Evolutionary conservation across 2,888 invertebrate genomes (phyloP).

Genomic region (Cistogaster globosa): DNA sequence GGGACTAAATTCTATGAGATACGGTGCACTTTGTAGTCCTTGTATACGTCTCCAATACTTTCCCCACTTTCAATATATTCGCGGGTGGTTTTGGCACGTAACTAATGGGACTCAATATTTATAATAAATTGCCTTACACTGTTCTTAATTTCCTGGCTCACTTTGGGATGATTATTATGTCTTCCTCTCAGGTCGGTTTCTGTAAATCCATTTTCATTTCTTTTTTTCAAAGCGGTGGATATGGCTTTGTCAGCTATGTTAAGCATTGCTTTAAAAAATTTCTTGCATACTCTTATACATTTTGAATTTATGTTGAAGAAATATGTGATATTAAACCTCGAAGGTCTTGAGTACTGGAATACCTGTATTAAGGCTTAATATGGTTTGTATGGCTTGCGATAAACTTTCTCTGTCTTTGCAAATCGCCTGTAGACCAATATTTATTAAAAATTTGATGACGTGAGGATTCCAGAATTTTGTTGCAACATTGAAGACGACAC

Average conservation of each 20-base stretch:
- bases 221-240: conserved; percentile 49
- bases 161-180: conserved; percentile 45
- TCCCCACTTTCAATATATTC: conserved; percentile 71
- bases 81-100: conserved; percentile 66
- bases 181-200: conserved; percentile 28
- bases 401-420: conserved; percentile 21
- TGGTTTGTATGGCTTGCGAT: conserved; percentile 41
- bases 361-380: conserved; percentile 57
- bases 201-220: conserved; percentile 20
- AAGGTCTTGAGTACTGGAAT: conserved; percentile 43
- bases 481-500: conserved; percentile 7
- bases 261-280: conserved; percentile 55
- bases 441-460: conserved; percentile 37
- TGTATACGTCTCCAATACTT: conserved; percentile 68
- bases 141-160: conserved; percentile 51
- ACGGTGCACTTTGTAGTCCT: conserved; percentile 67
- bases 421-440: not conserved
- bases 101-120: conserved; percentile 72
- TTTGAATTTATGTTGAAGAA: conserved; percentile 31
- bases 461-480: conserved; percentile 28
- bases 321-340: conserved; percentile 35
- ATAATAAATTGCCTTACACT: conserved; percentile 71
- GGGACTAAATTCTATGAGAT: conserved; percentile 60
- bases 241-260: conserved; percentile 23
- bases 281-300: conserved; percentile 45